A percentile compares a stretch with the other conserved stretches of the same genome.
Conservation (phyloP, 2,888 invertebrate genomes). For the Zele albiditarsus region DNA sequence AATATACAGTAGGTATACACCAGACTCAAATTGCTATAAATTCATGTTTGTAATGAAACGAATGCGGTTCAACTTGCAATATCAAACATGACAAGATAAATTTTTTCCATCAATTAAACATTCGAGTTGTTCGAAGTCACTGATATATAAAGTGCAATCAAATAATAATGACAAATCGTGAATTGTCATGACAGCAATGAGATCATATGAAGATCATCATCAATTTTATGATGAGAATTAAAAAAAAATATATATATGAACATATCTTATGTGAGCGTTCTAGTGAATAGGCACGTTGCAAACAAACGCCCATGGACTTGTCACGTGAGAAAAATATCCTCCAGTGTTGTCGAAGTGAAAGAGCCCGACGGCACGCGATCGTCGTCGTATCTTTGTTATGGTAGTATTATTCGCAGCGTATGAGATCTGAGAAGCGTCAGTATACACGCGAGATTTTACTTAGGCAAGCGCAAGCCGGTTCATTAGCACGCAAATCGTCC, state of each 20-base stretch:
- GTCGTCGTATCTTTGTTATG: constrained; percentile 34
- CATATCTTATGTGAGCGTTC: background rate
- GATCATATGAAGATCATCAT: background rate
- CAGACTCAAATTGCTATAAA: background rate
- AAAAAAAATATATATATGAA: constrained; percentile 17
- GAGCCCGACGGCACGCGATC: constrained; percentile 44
- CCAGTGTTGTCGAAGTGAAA: constrained; percentile 28
- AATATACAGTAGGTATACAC: background rate
- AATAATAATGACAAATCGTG: background rate
- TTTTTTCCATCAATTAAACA: constrained; percentile 6
- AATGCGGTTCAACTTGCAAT: background rate
- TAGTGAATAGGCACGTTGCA: constrained; percentile 34
- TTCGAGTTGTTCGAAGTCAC: background rate
- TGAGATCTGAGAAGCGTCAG: constrained; percentile 35
- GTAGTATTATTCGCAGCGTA: constrained; percentile 36
- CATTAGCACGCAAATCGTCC: constrained; percentile 66
- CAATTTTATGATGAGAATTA: background rate
- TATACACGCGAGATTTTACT: constrained; percentile 67
- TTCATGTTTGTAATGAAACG: background rate
- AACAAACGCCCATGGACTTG: constrained; percentile 31
- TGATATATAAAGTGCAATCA: constrained; percentile 2
- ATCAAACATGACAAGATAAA: background rate
- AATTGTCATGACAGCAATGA: background rate
- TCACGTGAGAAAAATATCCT: constrained; percentile 36
- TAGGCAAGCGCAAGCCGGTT: constrained; percentile 54